Base-by-base conservation (phyloP, 2,113 vertebrate species). In the Cyphomyrus plagiostoma region DNA sequence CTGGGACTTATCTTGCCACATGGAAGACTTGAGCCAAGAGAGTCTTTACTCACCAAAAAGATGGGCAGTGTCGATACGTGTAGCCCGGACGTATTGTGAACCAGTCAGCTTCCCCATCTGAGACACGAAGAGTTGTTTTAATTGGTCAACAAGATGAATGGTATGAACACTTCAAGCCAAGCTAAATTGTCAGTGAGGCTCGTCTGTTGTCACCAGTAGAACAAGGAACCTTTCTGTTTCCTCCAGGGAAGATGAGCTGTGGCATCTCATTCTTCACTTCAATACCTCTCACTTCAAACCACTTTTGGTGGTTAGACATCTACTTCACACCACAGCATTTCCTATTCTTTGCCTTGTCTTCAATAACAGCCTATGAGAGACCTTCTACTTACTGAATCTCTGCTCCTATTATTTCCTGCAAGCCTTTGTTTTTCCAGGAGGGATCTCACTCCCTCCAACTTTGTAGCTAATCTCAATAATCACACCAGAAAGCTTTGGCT, bases 291-390 rank as follows among this genome's bases (percentile, higher is more conserved):
- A 7, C 35, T 88, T 88, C 88, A 85, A 91, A 87, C 86, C 26
- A 50, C 66, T 89, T 91, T 91, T 89, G 86, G 90, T 92, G 87
- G 89, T 90, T 49, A 84, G 74, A 62, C 90, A 77, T 86, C 13
- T 70, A 83, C 74, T 80, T 9, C 15, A 26, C 21, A 86, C 74
- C 70, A 8, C 17, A 26, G 10, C 11, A 13, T 53, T 48, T 45
- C 48, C 62, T 88, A 90, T 92, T 89, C 74, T 90, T 88, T 90
- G 26, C 80, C 66, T 66, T 30, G 89, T 89, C 90, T 91, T 92
- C 89, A 80, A 90, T 92, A 90, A 90, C 48, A 88, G 86, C 90
- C 86, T 87, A 56, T 26, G 30, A 56, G 30, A 87, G 52, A 50
- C n/a, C 26, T 35, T 53, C 49, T 56, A 10, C 26, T 30, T 17